These are phyloP conservation scores for Lepidurus apus DNA, from an alignment of 1,140 invertebrate species.

Conservation along the genomic window DNA sequence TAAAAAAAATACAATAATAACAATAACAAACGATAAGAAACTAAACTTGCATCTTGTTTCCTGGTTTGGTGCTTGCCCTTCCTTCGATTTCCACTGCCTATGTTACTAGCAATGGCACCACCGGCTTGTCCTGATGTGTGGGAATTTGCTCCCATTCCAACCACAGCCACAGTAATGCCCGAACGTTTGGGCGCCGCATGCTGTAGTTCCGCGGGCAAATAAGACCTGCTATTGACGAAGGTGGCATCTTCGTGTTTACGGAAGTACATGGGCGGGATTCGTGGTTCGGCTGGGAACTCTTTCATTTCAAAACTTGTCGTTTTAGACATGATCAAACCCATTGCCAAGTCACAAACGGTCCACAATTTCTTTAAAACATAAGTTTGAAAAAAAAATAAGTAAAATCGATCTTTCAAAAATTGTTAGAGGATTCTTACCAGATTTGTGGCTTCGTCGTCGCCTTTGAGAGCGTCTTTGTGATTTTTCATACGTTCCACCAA, in stretches of 20 bases:
- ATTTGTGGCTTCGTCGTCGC: constrained; percentile 72
- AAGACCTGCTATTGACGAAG: constrained; percentile 63
- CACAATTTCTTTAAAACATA: constrained; percentile 75
- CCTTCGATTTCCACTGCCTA: background rate
- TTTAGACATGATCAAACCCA: constrained; percentile 78
- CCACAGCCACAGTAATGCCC: constrained; percentile 4
- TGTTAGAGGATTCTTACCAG: constrained; percentile 54
- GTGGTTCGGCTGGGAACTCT: constrained; percentile 75
- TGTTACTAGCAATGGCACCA: background rate
- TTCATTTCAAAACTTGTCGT: constrained; percentile 82
- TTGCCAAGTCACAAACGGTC: constrained; percentile 89
- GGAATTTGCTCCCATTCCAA: background rate
- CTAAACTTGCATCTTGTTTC: background rate
- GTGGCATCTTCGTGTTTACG: constrained; percentile 57
- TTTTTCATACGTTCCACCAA: constrained; percentile 87
- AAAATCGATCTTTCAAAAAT: background rate
- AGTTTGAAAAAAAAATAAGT: constrained; percentile 29
- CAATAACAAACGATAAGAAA: background rate
- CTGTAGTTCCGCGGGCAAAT: constrained; percentile 46
- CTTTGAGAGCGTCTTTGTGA: constrained; percentile 79
- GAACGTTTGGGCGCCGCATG: constrained; percentile 29
- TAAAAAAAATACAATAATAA: background rate
- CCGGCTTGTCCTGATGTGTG: background rate
- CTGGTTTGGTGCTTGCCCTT: background rate
- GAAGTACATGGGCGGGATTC: constrained; percentile 81